Percentiles rank a stretch among this genome's conserved stretches.
phyloP scores from a whole-genome alignment of 92 coral and sea anemone species.

The Diadumene lineata region DNA sequence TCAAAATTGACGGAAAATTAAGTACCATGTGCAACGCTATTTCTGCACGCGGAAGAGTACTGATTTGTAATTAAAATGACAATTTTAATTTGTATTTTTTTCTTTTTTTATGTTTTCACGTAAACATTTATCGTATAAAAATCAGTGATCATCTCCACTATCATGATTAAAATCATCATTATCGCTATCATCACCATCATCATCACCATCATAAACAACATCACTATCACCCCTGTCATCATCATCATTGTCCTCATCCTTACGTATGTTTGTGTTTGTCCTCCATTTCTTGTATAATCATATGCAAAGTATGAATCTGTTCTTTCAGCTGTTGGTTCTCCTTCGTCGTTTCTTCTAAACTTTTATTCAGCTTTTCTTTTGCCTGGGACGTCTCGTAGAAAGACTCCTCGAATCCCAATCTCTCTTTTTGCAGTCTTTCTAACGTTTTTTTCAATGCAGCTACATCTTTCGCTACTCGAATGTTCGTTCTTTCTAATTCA shows the following conservation, averaged over 20 bases:
- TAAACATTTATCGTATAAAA: too few relatives aligned
- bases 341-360: slow-evolving; percentile 55
- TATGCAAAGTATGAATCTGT: slow-evolving; percentile 55
- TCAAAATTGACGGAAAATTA: too few relatives aligned
- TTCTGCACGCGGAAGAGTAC: too few relatives aligned
- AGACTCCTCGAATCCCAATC: slow-evolving; percentile 80
- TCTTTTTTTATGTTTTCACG: too few relatives aligned
- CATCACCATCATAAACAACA: background rate
- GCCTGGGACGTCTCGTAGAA: slow-evolving; percentile 76
- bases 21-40: too few relatives aligned
- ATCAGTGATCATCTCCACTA: too few relatives aligned
- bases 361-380: slow-evolving; percentile 59
- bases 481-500: slow-evolving; percentile 65
- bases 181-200: background rate
- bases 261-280: slow-evolving; percentile 75
- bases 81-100: too few relatives aligned
- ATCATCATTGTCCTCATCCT: background rate
- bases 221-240: background rate
- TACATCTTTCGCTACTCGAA: slow-evolving; percentile 83
- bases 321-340: slow-evolving; percentile 65
- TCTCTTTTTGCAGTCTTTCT: slow-evolving; percentile 74
- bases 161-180: too few relatives aligned
- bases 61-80: too few relatives aligned
- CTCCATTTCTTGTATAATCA: slow-evolving; percentile 46
- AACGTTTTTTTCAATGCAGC: slow-evolving; percentile 78